Percentiles rank a stretch among this genome's conserved stretches.
Evolutionary conservation across 1,140 invertebrate species (phyloP).

Genomic region (Zaprionus davidi): DNA sequence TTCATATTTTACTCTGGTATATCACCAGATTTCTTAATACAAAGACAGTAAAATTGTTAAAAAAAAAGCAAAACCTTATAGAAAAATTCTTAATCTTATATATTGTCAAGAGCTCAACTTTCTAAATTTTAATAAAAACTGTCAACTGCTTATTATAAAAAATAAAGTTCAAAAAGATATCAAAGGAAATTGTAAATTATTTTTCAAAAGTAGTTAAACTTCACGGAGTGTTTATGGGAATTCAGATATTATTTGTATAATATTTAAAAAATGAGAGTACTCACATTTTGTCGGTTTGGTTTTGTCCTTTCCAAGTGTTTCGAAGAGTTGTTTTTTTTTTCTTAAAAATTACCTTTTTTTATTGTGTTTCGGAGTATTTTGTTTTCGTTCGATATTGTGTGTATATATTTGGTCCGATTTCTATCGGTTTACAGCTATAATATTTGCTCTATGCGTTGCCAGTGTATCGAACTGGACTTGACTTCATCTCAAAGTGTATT

Average conservation of each 20-base stretch:
- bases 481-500: neutral
- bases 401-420: neutral
- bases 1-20: neutral
- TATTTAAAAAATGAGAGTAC: neutral
- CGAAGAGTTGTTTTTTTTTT: neutral
- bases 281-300: constrained; percentile 26
- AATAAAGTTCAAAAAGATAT: neutral
- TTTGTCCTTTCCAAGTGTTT: constrained; percentile 4
- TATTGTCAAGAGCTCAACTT: neutral
- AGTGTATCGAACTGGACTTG: neutral
- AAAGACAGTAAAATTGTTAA: neutral
- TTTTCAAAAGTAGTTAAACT: neutral
- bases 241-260: neutral
- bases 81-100: neutral
- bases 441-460: neutral
- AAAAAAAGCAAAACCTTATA: neutral
- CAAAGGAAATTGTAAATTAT: neutral
- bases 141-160: neutral
- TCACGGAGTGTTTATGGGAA: neutral
- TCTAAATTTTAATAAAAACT: neutral
- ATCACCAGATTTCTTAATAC: neutral
- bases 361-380: neutral
- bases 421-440: neutral
- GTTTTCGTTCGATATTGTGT: neutral
- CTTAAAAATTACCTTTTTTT: neutral